Evolutionary conservation across 2,113 vertebrate species (phyloP), one percentile per base, ranked within the genome.

Genomic region (Periophthalmus modestus): DNA sequence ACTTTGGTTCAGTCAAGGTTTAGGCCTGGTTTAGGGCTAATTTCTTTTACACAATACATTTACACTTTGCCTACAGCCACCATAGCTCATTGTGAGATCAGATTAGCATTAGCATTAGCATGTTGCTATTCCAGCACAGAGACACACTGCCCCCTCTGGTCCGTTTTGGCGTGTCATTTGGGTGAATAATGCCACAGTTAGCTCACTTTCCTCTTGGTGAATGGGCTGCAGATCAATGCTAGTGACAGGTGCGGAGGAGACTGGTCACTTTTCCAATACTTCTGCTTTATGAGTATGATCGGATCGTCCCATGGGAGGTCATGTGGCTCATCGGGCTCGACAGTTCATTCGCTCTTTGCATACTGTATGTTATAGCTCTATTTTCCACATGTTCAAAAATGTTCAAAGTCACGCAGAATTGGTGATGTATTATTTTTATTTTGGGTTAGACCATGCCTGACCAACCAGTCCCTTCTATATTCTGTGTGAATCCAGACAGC

Each of bases 321-420:
- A 16, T 55, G 28, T 1, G 68, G 88, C 93, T 57, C 55, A 12
- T 16, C 16, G 16, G n/a, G 6, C 19, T 55, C 19, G 2, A 55
- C 15, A 28, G 39, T 43, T 10, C 1, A 10, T 10, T 10, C 39
- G 6, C 9, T 43, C 39, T 43, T 10, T 43, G 39, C 39, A 10
- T 10, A 43, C 39, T 10, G 7, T 43, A 2, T 43, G 39, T 43
- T 43, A 28, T 28, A 28, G 28, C 28, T 28, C 28, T 28, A 28
- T 28, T 28, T 28, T 28, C 28, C 36, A 39, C 36, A 39, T 39
- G 36, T 39, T 39, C 36, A 7, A 39, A 39, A 9, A 6, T 39
- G 3, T 39, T 39, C 9, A 9, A 5, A 9, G 36, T 39, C 39
- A 43, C 2, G 39, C 11, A 43, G 7, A 43, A 43, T 28, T 28